A percentile compares a stretch with the other conserved stretches of the same genome.
phyloP scores from a whole-genome alignment of 1,140 invertebrate species.

The Acromyrmex charruanus region DNA sequence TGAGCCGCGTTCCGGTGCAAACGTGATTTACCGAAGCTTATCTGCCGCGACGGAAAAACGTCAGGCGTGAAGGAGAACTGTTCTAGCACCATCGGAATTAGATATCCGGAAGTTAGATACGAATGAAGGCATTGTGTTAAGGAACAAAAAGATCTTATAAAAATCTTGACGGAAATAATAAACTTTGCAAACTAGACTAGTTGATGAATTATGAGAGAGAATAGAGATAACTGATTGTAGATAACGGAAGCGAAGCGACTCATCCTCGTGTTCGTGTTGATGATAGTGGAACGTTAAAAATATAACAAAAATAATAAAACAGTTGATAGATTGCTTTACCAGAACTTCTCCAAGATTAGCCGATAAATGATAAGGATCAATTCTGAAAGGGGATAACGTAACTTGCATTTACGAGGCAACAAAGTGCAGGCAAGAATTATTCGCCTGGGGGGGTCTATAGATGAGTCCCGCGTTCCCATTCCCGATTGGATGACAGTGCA shows the following conservation, averaged over 20 bases:
- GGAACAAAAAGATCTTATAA: background rate
- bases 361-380: conserved; percentile 12
- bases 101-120: background rate
- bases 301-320: background rate
- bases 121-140: background rate
- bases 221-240: background rate
- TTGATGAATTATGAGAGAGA: background rate
- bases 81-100: background rate
- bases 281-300: background rate
- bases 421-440: conserved; percentile 7
- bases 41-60: conserved; percentile 46
- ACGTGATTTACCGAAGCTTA: conserved; percentile 60
- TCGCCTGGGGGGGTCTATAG: background rate
- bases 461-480: conserved; percentile 15
- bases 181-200: background rate
- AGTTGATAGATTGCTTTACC: background rate
- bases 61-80: background rate
- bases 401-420: background rate
- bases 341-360: background rate
- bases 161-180: background rate
- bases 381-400: background rate
- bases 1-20: conserved; percentile 33
- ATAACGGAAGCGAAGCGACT: background rate
- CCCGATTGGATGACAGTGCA: conserved; percentile 30
- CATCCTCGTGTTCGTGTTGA: no score